Base-by-base conservation (phyloP, 2,888 invertebrate species). In the Rhimphoctona megacephalus region DNA sequence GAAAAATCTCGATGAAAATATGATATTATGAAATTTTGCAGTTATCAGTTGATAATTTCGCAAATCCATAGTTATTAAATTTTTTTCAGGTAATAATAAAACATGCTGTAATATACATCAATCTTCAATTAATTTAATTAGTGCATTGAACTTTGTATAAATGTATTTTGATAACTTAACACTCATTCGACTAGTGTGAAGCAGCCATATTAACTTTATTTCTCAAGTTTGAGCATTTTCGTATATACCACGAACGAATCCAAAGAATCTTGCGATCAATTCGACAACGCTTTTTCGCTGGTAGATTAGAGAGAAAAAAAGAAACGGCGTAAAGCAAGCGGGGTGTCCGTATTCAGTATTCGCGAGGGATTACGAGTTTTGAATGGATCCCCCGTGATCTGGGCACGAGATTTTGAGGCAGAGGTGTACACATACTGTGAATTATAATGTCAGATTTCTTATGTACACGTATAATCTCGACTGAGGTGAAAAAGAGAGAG, bases 401-500 rank as follows among this genome's bases (percentile, higher is more conserved):
- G 64, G 52, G 19, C 81, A 73, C 61, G 73, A 81, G 72, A 57
- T 64, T 66, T 36, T 22, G 49, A 69, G 72, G n/a, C 70, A 57
- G 54, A 85, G 80, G 67, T 77, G 25, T 22, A 17, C 52, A 52
- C 64, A 43, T 36, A 22, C 36, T 70, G 72, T 43, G 69, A 52
- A 39, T 22, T 33, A 61, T 33, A 72, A 80, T 80, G 80, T 80
- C 30, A 61, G 49, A 80, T 70, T 81, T 73, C 36, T 49, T 14
- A n/a, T 61, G 17, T 36, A 36, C n/a, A 69, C 25, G 17, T 36
- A 74, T 69, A 78, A 36, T 72, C 61, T 84, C 74, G 72, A 88
- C 87, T 81, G 88, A 89, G 85, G 81, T 72, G 82, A 74, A 82
- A 85, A 83, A 77, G 70, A 84, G 80, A 66, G 52, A 72, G 61